A percentile compares a stretch with the other conserved stretches of the same genome.
Evolutionary conservation across 2,888 invertebrate genomes (phyloP).

Genomic region (Allophyes oxyacanthae): DNA sequence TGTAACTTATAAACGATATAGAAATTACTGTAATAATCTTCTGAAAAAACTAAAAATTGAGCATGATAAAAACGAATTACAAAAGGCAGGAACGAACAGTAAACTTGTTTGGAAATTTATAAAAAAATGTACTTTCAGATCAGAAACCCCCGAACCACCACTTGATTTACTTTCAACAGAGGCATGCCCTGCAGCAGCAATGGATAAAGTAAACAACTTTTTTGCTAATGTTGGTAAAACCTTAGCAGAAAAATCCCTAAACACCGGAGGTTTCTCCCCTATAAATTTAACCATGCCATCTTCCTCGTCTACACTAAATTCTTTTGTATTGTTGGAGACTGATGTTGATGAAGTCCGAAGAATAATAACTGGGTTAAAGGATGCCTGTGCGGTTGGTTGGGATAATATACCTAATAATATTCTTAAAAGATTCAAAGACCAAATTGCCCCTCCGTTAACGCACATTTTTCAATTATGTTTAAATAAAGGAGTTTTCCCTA

Average conservation of each 20-base stretch:
- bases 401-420: constrained; percentile 9
- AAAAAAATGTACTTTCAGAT: too few relatives aligned
- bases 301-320: too few relatives aligned
- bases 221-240: constrained; percentile 6
- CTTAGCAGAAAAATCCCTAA: not conserved
- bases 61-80: too few relatives aligned
- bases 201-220: not conserved
- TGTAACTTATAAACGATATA: not conserved
- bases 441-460: constrained; percentile 3
- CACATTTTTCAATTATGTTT: constrained; percentile 5
- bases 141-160: too few relatives aligned
- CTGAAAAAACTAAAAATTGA: too few relatives aligned
- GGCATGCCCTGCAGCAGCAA: too few relatives aligned
- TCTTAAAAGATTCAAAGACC: constrained; percentile 5
- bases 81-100: constrained; percentile 5
- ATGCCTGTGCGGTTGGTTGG: constrained; percentile 4
- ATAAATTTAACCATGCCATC: too few relatives aligned
- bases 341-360: constrained; percentile 3
- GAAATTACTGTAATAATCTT: not conserved
- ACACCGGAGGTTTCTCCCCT: too few relatives aligned
- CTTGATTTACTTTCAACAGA: too few relatives aligned
- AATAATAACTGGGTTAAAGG: constrained; percentile 2
- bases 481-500: constrained; percentile 8
- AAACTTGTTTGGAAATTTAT: too few relatives aligned
- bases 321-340: not conserved